These are phyloP conservation scores for Pteruthius melanotis DNA, from an alignment of 2,113 vertebrate species.

Conservation along the genomic window DNA sequence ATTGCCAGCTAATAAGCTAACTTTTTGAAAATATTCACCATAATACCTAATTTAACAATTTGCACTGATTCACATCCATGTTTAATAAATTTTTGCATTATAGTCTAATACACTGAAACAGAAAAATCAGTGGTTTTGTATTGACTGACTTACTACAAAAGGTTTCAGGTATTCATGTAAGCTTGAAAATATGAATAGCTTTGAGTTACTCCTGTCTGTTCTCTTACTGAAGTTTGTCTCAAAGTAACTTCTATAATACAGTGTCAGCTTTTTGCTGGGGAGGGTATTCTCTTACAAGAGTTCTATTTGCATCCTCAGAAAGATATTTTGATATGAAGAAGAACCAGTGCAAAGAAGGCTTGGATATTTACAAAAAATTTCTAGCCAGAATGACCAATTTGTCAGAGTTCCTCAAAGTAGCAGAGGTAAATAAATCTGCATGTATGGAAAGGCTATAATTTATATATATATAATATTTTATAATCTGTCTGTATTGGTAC, in stretches of 20 bases:
- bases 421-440: conserved; percentile 64
- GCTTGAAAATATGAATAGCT: background rate
- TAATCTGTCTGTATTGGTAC: conserved; percentile 30
- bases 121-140: background rate
- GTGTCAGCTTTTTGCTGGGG: background rate
- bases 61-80: background rate
- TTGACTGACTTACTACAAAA: background rate
- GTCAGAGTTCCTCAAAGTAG: conserved; percentile 76
- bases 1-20: background rate
- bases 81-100: background rate
- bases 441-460: background rate
- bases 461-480: too few relatives aligned
- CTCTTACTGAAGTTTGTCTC: background rate
- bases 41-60: background rate
- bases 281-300: background rate
- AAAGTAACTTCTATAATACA: background rate
- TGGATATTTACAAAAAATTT: conserved; percentile 83
- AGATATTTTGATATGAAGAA: conserved; percentile 82
- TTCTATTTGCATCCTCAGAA: conserved; percentile 63
- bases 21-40: background rate
- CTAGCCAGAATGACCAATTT: conserved; percentile 74
- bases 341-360: conserved; percentile 78
- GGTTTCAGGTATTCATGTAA: background rate
- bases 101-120: background rate
- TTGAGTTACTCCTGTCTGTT: background rate